phyloP scores from a whole-genome alignment of 1,140 invertebrate genomes.

The Neotoxoptera formosana region DNA sequence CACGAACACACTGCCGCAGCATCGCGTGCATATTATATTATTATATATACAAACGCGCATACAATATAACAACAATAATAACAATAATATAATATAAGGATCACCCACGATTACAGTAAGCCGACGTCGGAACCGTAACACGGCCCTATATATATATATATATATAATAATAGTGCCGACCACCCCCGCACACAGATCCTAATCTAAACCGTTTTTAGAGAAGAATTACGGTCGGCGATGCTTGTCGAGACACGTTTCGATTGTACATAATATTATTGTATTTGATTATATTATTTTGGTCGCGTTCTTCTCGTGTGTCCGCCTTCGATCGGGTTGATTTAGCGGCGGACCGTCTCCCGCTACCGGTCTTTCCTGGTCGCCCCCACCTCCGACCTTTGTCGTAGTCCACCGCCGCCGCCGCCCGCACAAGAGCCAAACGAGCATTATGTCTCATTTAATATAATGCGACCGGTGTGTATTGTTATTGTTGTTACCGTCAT shows the following conservation, averaged over 20 bases:
- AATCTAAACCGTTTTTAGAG: constrained; percentile 56
- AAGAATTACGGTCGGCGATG: constrained; percentile 24
- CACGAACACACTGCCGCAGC: neutral
- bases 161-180: neutral
- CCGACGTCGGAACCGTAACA: neutral
- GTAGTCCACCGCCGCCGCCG: neutral
- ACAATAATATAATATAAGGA: neutral
- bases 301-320: neutral
- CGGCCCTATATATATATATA: too few species aligned
- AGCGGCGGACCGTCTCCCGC: constrained; percentile 13
- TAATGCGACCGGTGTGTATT: neutral
- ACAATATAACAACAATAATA: neutral
- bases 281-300: too few species aligned
- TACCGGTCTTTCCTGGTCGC: constrained; percentile 28
- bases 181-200: constrained; percentile 38
- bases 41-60: neutral
- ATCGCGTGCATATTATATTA: neutral
- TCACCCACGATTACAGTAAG: constrained; percentile 52
- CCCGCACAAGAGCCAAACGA: constrained; percentile 27
- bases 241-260: constrained; percentile 49
- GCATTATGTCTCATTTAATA: constrained; percentile 30
- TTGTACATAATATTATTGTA: neutral
- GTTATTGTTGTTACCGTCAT: neutral
- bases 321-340: constrained; percentile 54
- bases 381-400: neutral